phyloP scores from a whole-genome alignment of 2,797 vertebrate species.

The Cephalopachus bancanus region DNA sequence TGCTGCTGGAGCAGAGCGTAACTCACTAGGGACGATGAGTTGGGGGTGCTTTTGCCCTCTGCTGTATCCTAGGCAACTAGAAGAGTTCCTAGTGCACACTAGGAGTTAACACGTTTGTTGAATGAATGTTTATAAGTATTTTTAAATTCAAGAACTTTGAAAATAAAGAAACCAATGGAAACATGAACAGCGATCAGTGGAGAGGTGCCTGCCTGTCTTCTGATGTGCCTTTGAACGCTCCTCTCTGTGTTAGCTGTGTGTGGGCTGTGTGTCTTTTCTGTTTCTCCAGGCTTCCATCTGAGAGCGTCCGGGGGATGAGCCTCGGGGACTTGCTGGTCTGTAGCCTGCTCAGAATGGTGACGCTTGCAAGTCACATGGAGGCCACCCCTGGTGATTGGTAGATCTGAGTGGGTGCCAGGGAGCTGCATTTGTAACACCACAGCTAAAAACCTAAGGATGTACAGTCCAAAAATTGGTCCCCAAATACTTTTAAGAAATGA shows the following conservation, averaged over 20 bases:
- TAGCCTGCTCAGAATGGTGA: neutral
- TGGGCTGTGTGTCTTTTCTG: neutral
- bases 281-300: neutral
- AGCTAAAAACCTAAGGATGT: neutral
- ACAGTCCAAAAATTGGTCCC: neutral
- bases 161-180: neutral
- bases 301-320: neutral
- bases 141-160: neutral
- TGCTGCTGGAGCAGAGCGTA: neutral
- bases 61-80: neutral
- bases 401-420: neutral
- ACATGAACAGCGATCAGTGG: neutral
- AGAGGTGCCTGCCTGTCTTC: neutral
- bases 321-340: neutral
- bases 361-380: neutral
- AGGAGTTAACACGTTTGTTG: neutral
- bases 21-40: neutral
- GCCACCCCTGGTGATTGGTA: neutral
- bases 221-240: neutral
- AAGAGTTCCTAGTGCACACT: neutral
- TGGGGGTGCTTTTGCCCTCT: neutral
- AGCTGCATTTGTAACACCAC: neutral
- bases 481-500: neutral
- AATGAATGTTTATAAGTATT: constrained; percentile 7
- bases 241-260: neutral